Conservation (phyloP, 2,113 vertebrate species). For the Mungos mungo region DNA sequence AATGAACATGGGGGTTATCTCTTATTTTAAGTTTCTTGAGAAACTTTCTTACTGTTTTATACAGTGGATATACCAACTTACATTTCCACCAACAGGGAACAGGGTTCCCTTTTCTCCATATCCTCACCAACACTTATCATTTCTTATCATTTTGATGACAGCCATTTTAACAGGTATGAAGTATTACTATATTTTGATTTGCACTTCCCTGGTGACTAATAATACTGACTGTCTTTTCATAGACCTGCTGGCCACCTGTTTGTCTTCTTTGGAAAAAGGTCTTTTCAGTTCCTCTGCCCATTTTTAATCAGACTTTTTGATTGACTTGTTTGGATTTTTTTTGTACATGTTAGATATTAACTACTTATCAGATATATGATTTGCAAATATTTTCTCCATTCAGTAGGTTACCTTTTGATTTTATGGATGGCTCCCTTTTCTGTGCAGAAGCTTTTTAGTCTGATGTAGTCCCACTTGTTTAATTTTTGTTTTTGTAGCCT, state of each 20-base stretch:
- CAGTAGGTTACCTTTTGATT: not conserved
- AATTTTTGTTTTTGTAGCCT: not conserved
- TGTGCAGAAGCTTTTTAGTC: not conserved
- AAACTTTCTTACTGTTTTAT: not conserved
- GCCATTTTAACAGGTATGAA: not conserved
- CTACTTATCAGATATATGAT: not conserved
- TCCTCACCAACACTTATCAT: not conserved
- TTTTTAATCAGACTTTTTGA: not conserved
- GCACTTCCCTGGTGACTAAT: not conserved
- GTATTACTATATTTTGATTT: not conserved
- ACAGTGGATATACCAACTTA: not conserved
- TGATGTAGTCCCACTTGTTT: not conserved
- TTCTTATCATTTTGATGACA: not conserved
- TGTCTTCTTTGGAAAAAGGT: not conserved
- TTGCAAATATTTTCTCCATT: not conserved
- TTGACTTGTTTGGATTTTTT: not conserved
- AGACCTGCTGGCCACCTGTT: not conserved
- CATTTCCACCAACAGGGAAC: not conserved
- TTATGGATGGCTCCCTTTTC: not conserved
- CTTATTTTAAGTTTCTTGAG: not conserved
- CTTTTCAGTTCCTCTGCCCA: not conserved
- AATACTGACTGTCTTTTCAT: not conserved
- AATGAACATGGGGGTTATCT: not conserved
- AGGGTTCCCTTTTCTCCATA: not conserved
- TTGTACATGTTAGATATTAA: not conserved